Base-by-base conservation (phyloP, 2,888 invertebrate species). In the Archips xylosteana region DNA sequence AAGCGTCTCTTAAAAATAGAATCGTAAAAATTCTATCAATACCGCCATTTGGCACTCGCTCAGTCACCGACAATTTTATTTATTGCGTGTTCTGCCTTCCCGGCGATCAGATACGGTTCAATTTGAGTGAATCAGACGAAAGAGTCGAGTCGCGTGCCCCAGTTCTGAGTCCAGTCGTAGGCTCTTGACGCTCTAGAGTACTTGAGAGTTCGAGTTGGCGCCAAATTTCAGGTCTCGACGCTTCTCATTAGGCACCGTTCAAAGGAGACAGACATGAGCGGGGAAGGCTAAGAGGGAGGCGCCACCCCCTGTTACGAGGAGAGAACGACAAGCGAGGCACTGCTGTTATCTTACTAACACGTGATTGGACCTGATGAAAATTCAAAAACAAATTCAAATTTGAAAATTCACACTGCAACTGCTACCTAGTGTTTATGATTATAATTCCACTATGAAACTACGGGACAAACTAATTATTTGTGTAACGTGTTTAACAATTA, bases 171-270 rank as follows among this genome's bases (percentile, higher is more conserved):
- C 82, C 82, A 82, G 77, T 80, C 81, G 82, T 78, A 82, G 80
- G 81, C 82, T 81, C 85, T 87, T 79, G 78, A 81, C 80, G 76
- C 80, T 88, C 84, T 85, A 89, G 87, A 85, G 87, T 86, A 88
- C 89, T 92, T 86, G 83, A 87, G 86, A 90, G 90, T 92, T 92
- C 88, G 92, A 93, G 92, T 91, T 92, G 92, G 92, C 91, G 90
- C 92, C 90, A 89, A 92, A 93, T 93, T 93, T 93, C 89, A 91
- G 92, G 87, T 92, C 87, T 87, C 90, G 87, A 89, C 90, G 92
- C 87, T 91, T 91, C 92, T 92, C 92, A 92, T 93, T 93, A 93
- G 89, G 84, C 86, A 84, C 82, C 85, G 87, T 82, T 89, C 84
- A 82, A 81, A 85, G 45, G 45, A 45, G 85, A 78, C 76, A 79